Evolutionary conservation across 2,888 invertebrate species (phyloP).

Genomic region (Pegoplata infirma): DNA sequence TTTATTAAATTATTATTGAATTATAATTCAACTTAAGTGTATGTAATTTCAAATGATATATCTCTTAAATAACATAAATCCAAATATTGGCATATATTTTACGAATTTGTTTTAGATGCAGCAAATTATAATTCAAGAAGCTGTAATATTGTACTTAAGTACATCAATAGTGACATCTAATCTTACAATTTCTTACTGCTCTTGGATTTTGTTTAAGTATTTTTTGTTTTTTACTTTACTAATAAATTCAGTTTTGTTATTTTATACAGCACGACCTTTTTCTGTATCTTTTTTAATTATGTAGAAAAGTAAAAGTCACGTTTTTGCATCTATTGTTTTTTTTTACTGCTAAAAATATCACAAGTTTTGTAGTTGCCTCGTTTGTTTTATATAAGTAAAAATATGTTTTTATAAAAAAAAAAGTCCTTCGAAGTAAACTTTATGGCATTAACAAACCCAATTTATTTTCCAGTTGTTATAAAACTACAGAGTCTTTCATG

Average conservation of each 20-base stretch:
- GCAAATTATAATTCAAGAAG: too few species aligned
- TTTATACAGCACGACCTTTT: constrained; percentile 8
- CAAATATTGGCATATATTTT: too few species aligned
- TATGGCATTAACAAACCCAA: not conserved
- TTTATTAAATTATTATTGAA: too few species aligned
- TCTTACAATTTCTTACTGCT: constrained; percentile 13
- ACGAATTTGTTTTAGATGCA: too few species aligned
- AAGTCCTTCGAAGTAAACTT: constrained; percentile 37
- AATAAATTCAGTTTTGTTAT: not conserved
- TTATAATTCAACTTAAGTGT: too few species aligned
- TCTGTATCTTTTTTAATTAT: constrained; percentile 49
- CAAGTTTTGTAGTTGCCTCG: constrained; percentile 2
- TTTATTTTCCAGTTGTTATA: too few species aligned
- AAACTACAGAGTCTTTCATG: too few species aligned
- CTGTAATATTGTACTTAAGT: too few species aligned
- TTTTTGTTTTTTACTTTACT: not conserved
- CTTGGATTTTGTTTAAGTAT: constrained; percentile 38
- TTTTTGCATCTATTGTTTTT: constrained; percentile 39
- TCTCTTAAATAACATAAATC: too few species aligned
- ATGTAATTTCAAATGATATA: too few species aligned
- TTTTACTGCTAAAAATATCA: constrained; percentile 14
- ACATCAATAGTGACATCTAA: too few species aligned
- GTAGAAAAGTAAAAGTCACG: constrained; percentile 57
- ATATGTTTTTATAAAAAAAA: not conserved
- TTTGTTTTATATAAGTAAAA: constrained; percentile 16